Evolutionary conservation across 1,140 invertebrate genomes (phyloP), one percentile per base, ranked within the genome.

Genomic region (Lepidostoma basale): DNA sequence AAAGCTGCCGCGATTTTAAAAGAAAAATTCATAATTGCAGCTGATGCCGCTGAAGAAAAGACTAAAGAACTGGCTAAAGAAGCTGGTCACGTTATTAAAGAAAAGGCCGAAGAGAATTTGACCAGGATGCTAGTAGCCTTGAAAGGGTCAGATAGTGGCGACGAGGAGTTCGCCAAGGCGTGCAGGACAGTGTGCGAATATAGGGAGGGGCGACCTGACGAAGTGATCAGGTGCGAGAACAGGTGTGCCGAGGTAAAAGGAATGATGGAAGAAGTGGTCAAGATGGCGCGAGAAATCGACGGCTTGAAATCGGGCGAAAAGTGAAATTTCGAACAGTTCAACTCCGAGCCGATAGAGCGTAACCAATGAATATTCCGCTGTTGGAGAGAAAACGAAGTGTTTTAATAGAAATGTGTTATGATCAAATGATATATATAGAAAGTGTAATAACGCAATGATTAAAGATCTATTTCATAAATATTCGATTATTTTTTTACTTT

Each of bases 1-100:
- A 63, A 33, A n/a, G 39, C 40, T 12, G 36, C 30, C 14, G 18
- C 16, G 39, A 5, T 22, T 2, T 16, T 65, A 6, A 66, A 62
- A 44, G 44, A 60, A 18, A 70, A 70, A 33, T 26, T 44, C 12
- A 26, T 16, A 3, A 22, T 23, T 14, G 59, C 40, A 10, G 39
- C 39, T 1, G 36, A 3, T n/a, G 39, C 25, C 10, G 25, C 56
- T 1, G 62, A 66, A 42, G 63, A 70, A 25, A 63, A 66, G n/a
- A 36, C 58, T 0, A 62, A 52, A 45, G 52, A 64, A 14, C 14
- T 62, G 18, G 54, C 36, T 5, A 62, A 44, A 14, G 65, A 62
- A 22, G 20, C 56, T 1, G 44, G 26, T 0, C 25, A 44, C 9
- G 10, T 66, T 39, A 23, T 54, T 10, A 70, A 62, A 33, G 45